Conservation (phyloP, 37 sponge, comb jelly and placozoan genomes). For the Aplysina aerophoba region DNA sequence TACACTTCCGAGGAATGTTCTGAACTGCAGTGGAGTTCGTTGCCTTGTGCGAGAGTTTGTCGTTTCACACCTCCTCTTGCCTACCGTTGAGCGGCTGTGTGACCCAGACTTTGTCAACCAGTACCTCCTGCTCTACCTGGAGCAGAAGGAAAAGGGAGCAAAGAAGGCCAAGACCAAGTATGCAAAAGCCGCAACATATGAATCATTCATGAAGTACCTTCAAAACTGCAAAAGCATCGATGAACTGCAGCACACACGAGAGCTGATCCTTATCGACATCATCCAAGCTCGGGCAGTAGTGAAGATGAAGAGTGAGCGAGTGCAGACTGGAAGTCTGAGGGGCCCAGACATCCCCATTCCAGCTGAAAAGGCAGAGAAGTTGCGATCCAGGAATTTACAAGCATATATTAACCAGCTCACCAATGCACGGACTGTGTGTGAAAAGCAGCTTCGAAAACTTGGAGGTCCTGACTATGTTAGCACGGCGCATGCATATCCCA, state of each 20-base stretch:
- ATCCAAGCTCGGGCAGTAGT: constrained; percentile 86
- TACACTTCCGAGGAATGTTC: constrained; percentile 48
- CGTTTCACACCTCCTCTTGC: constrained; percentile 63
- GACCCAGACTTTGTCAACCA: constrained; percentile 95
- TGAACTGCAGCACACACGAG: constrained; percentile 70
- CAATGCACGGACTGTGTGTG: constrained; percentile 62
- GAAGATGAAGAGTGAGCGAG: constrained; percentile 64
- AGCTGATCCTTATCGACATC: constrained; percentile 82
- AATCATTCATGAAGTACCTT: constrained; percentile 82
- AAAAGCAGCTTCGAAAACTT: constrained; percentile 62
- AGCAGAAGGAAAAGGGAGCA: constrained; percentile 53
- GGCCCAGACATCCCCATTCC: constrained; percentile 73
- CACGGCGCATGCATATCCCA: not conserved
- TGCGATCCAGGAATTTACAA: constrained; percentile 75
- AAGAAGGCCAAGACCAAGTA: constrained; percentile 60
- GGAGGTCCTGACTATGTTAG: constrained; percentile 67
- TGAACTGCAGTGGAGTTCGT: constrained; percentile 65
- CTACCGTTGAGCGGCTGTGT: constrained; percentile 77
- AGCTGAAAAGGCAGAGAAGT: constrained; percentile 69
- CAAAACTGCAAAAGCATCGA: constrained; percentile 59
- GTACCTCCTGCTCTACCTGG: constrained; percentile 65
- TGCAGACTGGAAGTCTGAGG: constrained; percentile 41
- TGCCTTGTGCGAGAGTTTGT: constrained; percentile 73
- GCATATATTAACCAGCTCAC: constrained; percentile 77
- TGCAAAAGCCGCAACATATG: constrained; percentile 61